Evolutionary conservation across 2,888 invertebrate genomes (phyloP), one percentile per base, ranked within the genome.

Genomic region (Drosophila planitibia): DNA sequence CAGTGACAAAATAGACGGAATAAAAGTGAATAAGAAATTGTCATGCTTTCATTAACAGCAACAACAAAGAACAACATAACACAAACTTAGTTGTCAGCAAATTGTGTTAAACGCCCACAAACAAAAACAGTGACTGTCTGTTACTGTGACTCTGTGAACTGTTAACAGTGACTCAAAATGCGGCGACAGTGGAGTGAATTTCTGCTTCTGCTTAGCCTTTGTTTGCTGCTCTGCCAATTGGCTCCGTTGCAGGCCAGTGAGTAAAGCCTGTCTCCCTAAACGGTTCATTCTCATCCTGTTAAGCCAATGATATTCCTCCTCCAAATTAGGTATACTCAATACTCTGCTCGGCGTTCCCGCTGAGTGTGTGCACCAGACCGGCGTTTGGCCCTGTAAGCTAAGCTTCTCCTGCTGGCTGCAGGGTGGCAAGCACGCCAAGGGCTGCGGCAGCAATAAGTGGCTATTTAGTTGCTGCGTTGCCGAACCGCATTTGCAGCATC

Each of bases 381-480:
- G 94, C 10, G 94, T 95, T 1, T 94, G 95, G 85, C 94, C 96
- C 0, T 97, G 97, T 89, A 96, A 96, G 0, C 93, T 97, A 62
- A 95, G 96, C 5, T 93, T 97, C 54, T 95, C 96, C 28, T 97
- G 97, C 92, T 97, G 97, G 96, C 93, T 97, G 79, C 95, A 95
- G 37, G 97, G 97, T 0, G 97, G 97, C 19, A 94, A 94, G 44
- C 94, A 95, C 85, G 94, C 95, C 47, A 93, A 95, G 33, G 96
- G 96, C 30, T 96, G 96, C 79, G 96, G 96, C 1, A 95, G 95
- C 54, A 95, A 95, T 89, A 94, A 94, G 71, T 96, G 96, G 96
- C 93, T 97, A 54, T 95, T 96, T 83, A 95, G 96, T 0, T 97
- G 97, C 93, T 97, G 97, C 84, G 94, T 95, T 52, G 94, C 94